Evolutionary conservation across 30 jellyfish, hydroid and myxozoan species (phyloP).

Genomic region (Hydra vulgaris): DNA sequence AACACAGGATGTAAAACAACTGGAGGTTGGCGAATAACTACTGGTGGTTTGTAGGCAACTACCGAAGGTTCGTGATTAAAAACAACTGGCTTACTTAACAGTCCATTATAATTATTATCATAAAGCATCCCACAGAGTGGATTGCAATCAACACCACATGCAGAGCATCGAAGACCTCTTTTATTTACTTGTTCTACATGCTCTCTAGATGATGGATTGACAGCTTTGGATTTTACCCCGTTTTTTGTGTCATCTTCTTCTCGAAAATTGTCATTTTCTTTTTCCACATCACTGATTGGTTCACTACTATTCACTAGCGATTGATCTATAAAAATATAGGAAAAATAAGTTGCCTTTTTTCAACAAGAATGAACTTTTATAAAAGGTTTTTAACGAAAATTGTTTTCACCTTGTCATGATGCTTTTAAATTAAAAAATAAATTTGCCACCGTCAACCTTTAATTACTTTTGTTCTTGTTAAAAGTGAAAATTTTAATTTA

Average conservation of each 20-base stretch:
- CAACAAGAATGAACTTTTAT: too few relatives aligned
- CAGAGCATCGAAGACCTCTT: background rate
- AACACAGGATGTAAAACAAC: slow-evolving; percentile 82
- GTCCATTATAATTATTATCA: slow-evolving; percentile 62
- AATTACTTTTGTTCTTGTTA: too few relatives aligned
- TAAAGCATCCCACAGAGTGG: background rate
- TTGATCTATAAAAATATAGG: slow-evolving; percentile 6
- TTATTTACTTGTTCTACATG: background rate
- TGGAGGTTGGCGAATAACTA: slow-evolving; percentile 79
- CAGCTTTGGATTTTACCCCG: slow-evolving; percentile 1
- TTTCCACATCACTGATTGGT: slow-evolving; percentile 33
- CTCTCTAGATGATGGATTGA: background rate
- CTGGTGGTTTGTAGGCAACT: slow-evolving; percentile 91
- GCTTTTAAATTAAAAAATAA: background rate
- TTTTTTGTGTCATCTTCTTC: slow-evolving; percentile 38
- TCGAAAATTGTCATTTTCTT: slow-evolving; percentile 13
- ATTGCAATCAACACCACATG: background rate
- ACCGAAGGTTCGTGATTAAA: slow-evolving; percentile 91
- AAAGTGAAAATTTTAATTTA: too few relatives aligned
- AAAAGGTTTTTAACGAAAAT: too few relatives aligned
- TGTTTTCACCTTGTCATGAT: background rate
- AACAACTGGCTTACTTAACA: slow-evolving; percentile 81
- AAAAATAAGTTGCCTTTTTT: background rate
- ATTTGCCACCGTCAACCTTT: background rate
- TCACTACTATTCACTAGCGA: slow-evolving; percentile 36